Conservation (phyloP, 1,140 invertebrate genomes). For the Heliothis subflexa region DNA sequence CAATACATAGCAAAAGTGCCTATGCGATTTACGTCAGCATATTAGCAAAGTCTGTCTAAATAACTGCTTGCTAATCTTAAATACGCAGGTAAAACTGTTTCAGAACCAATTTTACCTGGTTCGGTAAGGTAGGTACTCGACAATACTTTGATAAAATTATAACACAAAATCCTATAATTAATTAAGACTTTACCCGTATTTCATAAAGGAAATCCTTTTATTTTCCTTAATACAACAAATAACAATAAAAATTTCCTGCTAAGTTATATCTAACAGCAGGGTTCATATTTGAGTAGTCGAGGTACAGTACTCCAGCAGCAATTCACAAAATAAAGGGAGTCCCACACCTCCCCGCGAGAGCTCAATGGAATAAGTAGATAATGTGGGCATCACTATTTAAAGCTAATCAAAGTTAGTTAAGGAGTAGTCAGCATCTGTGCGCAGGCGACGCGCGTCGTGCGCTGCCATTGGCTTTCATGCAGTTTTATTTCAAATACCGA, state of each 20-base stretch:
- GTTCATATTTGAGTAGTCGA: constrained; percentile 17
- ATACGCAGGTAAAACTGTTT: neutral
- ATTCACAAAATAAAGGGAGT: constrained; percentile 53
- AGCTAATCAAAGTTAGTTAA: constrained; percentile 84
- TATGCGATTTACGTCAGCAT: neutral
- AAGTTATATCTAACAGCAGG: neutral
- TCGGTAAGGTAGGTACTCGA: too few relatives aligned
- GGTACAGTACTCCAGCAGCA: constrained; percentile 9
- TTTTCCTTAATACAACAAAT: constrained; percentile 16
- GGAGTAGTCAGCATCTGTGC: constrained; percentile 71
- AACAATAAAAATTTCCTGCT: neutral
- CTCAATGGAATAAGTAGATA: constrained; percentile 83
- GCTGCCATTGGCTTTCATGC: constrained; percentile 63
- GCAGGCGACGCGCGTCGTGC: constrained; percentile 64
- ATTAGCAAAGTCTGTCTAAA: neutral
- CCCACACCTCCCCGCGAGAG: constrained; percentile 64
- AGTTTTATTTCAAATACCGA: constrained; percentile 74
- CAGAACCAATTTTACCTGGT: too few relatives aligned
- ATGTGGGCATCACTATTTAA: constrained; percentile 83
- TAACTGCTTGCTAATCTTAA: neutral
- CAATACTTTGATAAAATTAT: neutral
- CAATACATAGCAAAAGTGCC: neutral
- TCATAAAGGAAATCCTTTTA: neutral
- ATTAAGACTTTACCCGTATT: neutral
- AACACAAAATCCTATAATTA: neutral